A percentile compares a stretch with the other conserved stretches of the same genome.
phyloP scores from a whole-genome alignment of 2,797 vertebrate species.

The Helarctos malayanus region DNA sequence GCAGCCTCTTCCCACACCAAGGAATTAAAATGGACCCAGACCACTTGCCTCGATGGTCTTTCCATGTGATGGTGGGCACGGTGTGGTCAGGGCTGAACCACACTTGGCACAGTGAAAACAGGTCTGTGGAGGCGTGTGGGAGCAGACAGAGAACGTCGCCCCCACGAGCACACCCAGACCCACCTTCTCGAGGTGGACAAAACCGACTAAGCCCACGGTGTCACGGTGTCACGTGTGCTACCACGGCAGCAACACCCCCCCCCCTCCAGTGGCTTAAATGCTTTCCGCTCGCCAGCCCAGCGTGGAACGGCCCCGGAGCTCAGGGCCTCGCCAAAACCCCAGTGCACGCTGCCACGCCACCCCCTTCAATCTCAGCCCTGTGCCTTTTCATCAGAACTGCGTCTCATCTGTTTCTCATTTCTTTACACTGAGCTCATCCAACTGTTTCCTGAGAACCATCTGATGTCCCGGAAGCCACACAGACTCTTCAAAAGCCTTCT shows the following conservation, averaged over 20 bases:
- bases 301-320: not conserved
- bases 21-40: not conserved
- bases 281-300: not conserved
- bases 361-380: not conserved
- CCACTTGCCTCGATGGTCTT: not conserved
- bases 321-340: not conserved
- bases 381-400: too few relatives aligned
- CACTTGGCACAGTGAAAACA: not conserved
- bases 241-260: too few relatives aligned
- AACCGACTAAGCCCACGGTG: too few relatives aligned
- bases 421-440: not conserved
- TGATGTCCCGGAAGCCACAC: not conserved
- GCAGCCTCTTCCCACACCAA: not conserved
- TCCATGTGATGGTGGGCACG: not conserved
- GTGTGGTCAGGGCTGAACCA: rapidly evolving
- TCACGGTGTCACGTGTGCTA: not conserved
- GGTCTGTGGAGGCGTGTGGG: not conserved
- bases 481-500: not conserved
- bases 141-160: not conserved
- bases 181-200: not conserved
- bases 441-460: not conserved
- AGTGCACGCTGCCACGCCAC: not conserved
- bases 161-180: not conserved
- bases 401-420: not conserved
- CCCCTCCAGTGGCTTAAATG: not conserved